phyloP scores from a whole-genome alignment of 2,797 vertebrate genomes.

The Erethizon dorsatum region DNA sequence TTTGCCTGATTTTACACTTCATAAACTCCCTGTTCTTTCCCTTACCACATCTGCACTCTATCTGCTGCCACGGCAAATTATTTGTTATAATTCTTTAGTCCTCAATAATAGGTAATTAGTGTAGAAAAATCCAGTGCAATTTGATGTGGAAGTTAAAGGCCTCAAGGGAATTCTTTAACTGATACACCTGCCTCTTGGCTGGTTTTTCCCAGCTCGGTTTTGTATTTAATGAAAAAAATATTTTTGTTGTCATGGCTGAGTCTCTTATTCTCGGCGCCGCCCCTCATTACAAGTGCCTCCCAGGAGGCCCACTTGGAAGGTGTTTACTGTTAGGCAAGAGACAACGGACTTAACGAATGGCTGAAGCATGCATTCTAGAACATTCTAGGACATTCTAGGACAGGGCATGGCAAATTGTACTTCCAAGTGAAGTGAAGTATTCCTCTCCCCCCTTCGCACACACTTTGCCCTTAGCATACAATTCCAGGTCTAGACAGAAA shows the following conservation, averaged over 20 bases:
- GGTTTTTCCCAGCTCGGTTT: constrained; percentile 66
- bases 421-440: constrained; percentile 29
- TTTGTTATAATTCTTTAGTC: constrained; percentile 81
- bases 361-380: neutral
- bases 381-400: constrained; percentile 38
- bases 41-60: neutral
- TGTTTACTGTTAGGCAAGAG: constrained; percentile 31
- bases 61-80: constrained; percentile 78
- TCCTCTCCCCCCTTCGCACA: neutral
- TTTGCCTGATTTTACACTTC: constrained; percentile 69
- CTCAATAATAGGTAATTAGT: constrained; percentile 76
- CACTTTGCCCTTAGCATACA: constrained; percentile 49
- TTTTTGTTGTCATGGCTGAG: constrained; percentile 64
- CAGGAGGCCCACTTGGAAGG: constrained; percentile 65
- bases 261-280: neutral
- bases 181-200: constrained; percentile 76
- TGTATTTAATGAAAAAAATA: constrained; percentile 80
- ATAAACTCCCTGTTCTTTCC: constrained; percentile 66
- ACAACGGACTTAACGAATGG: constrained; percentile 26
- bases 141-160: constrained; percentile 72
- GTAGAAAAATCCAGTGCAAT: constrained; percentile 83
- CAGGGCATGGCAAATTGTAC: neutral
- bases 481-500: constrained; percentile 49
- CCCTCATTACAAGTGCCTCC: constrained; percentile 74
- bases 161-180: constrained; percentile 77